A percentile compares a stretch with the other conserved stretches of the same genome.
These are phyloP conservation scores for Ephestia elutella DNA, from an alignment of 1,140 invertebrate species.

Conservation along the genomic window DNA sequence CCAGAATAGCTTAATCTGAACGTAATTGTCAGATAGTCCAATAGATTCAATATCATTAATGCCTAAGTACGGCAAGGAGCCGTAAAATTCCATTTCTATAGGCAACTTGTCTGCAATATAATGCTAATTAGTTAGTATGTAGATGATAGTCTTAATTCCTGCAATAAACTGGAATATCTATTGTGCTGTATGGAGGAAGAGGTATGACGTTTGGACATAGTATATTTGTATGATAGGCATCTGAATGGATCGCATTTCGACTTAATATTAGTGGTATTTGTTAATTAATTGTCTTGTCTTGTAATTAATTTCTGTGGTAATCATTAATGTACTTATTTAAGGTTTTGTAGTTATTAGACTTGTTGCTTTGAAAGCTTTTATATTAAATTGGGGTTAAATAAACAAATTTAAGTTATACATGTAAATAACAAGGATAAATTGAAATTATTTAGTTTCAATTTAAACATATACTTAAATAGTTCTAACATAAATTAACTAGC, in stretches of 20 bases:
- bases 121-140: conserved; percentile 1
- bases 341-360: too few relatives aligned
- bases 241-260: neutral
- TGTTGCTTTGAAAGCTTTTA: neutral
- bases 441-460: neutral
- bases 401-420: too few relatives aligned
- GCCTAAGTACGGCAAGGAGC: neutral
- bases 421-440: too few relatives aligned
- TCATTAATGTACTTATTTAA: neutral
- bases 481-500: neutral
- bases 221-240: neutral
- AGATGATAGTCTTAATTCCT: neutral
- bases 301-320: neutral
- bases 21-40: neutral
- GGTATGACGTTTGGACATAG: neutral
- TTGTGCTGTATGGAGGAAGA: conserved; percentile 3
- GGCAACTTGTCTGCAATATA: conserved; percentile 1
- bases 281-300: neutral
- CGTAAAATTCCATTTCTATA: conserved; percentile 2
- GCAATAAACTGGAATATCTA: neutral
- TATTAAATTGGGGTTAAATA: too few relatives aligned
- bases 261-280: neutral
- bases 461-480: neutral
- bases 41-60: conserved; percentile 2
- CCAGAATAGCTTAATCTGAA: neutral